Evolutionary conservation across 2,797 vertebrate species (phyloP).

Genomic region (Podarcis lilfordi): DNA sequence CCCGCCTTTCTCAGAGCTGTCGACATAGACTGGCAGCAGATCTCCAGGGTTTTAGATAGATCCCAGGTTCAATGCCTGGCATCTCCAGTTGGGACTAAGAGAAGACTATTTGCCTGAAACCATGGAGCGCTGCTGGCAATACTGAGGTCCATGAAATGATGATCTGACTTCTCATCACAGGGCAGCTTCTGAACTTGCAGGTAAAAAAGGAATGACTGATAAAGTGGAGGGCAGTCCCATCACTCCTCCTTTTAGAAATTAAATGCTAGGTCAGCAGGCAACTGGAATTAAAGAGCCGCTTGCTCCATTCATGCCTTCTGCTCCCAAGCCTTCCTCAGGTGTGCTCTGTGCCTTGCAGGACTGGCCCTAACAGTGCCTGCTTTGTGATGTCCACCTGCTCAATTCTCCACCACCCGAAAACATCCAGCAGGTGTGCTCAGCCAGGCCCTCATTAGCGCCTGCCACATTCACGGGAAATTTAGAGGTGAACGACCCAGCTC

Average conservation of each 20-base stretch:
- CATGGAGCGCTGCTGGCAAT: too few relatives aligned
- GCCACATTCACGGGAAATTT: constrained; percentile 56
- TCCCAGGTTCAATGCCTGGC: too few relatives aligned
- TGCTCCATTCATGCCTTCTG: too few relatives aligned
- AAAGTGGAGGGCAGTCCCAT: neutral
- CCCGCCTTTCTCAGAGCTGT: too few relatives aligned
- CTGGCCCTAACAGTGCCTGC: constrained; percentile 17
- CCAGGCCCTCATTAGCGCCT: constrained; percentile 4
- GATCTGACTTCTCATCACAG: too few relatives aligned
- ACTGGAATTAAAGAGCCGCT: neutral
- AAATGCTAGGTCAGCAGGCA: neutral
- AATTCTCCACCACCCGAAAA: neutral
- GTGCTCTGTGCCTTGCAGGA: fast-evolving
- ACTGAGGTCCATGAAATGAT: too few relatives aligned
- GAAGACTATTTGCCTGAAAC: too few relatives aligned
- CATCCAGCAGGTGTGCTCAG: constrained; percentile 53
- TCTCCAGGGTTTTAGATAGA: too few relatives aligned
- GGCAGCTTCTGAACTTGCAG: too few relatives aligned
- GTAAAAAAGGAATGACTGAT: neutral
- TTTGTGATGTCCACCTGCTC: constrained; percentile 32
- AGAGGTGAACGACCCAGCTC: constrained; percentile 58
- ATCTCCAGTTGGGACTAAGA: too few relatives aligned
- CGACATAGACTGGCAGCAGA: too few relatives aligned
- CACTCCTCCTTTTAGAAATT: too few relatives aligned
- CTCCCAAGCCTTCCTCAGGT: neutral